Conservation (phyloP, 2,888 invertebrate genomes). For the Miltochrista miniata region DNA sequence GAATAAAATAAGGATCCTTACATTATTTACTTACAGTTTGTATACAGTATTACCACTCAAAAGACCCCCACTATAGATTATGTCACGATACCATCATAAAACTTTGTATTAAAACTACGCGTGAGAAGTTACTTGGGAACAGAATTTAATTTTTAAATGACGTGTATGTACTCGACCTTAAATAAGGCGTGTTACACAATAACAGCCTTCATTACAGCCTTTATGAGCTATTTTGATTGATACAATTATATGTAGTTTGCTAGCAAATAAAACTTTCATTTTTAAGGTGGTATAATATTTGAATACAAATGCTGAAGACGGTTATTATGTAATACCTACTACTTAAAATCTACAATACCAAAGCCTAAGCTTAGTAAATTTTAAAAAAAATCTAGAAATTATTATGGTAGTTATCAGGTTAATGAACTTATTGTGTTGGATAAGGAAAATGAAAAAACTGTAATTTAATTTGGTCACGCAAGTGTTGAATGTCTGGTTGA, state of each 20-base stretch:
- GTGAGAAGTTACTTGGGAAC: constrained; percentile 9
- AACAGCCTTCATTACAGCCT: background rate
- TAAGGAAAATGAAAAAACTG: background rate
- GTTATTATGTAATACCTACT: too few relatives aligned
- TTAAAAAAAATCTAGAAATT: too few relatives aligned
- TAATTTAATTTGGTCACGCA: background rate
- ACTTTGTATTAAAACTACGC: constrained; percentile 9
- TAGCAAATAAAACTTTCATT: constrained; percentile 13
- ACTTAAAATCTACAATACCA: too few relatives aligned
- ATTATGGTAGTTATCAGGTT: too few relatives aligned
- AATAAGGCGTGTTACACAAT: constrained; percentile 14
- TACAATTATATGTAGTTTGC: constrained; percentile 6
- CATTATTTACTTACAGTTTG: background rate
- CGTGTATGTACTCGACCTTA: constrained; percentile 9
- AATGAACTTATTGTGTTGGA: too few relatives aligned
- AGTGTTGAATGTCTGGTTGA: background rate
- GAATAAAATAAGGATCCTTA: background rate
- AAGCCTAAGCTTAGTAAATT: background rate
- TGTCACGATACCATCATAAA: constrained; percentile 14
- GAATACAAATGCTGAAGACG: background rate
- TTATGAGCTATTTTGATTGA: constrained; percentile 10
- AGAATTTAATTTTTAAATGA: constrained; percentile 10
- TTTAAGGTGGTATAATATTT: constrained; percentile 5
- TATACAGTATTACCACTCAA: background rate
- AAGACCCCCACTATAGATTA: constrained; percentile 13